Percentiles rank a stretch among this genome's conserved stretches.
Evolutionary conservation across 2,888 invertebrate genomes (phyloP).

Genomic region (Pristionchus arcanus): DNA sequence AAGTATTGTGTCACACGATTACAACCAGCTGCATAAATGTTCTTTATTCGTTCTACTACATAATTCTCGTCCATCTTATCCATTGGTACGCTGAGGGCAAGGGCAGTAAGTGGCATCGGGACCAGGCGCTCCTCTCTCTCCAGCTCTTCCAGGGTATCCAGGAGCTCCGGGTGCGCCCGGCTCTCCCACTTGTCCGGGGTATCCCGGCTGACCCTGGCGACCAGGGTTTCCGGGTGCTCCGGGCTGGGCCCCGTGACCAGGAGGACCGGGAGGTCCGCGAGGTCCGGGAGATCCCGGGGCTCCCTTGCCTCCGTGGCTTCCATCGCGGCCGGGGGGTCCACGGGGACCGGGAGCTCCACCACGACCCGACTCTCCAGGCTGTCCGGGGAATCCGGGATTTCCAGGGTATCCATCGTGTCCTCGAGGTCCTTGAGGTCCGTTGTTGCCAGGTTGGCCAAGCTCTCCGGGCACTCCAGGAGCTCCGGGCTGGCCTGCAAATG

Average conservation of each 20-base stretch:
- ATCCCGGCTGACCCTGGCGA: slow-evolving; percentile 4
- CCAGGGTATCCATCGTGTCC: slow-evolving; percentile 34
- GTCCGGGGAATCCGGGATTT: slow-evolving; percentile 4
- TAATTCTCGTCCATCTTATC: neutral
- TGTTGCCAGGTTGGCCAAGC: neutral
- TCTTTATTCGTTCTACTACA: neutral
- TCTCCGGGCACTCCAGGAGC: neutral
- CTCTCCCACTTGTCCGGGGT: neutral
- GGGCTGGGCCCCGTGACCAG: neutral
- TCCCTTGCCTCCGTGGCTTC: neutral
- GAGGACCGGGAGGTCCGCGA: neutral
- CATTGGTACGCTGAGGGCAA: neutral
- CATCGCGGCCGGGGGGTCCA: neutral
- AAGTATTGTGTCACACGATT: neutral
- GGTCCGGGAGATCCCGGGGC: slow-evolving; percentile 18
- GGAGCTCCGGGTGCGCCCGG: slow-evolving; percentile 26
- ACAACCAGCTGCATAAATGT: neutral
- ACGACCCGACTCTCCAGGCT: slow-evolving; percentile 16
- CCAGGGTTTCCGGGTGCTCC: neutral
- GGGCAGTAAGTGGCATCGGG: slow-evolving; percentile 26
- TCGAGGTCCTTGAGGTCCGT: neutral
- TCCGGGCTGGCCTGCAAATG: neutral
- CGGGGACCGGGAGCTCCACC: neutral
- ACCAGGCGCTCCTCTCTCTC: neutral
- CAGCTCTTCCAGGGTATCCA: neutral